phyloP scores from a whole-genome alignment of 2,888 invertebrate species.

The Hylaea fasciaria region DNA sequence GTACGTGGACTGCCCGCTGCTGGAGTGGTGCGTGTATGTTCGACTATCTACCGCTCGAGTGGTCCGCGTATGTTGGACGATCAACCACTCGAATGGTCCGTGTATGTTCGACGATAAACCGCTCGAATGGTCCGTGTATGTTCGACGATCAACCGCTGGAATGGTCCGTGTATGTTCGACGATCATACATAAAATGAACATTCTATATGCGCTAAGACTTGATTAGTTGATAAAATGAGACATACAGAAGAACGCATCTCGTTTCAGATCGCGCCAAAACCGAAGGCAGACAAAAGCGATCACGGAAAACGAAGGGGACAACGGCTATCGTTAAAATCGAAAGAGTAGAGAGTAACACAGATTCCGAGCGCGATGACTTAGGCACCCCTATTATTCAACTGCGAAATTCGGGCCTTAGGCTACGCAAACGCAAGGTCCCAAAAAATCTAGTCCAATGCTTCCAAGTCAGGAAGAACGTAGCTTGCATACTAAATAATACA shows the following conservation, averaged over 20 bases:
- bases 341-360: slow-evolving; percentile 3
- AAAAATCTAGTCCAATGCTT: slow-evolving; percentile 21
- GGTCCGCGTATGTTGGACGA: too few species aligned
- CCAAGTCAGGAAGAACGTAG: slow-evolving; percentile 32
- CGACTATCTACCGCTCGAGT: too few species aligned
- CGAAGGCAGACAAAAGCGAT: slow-evolving; percentile 44
- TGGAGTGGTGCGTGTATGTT: too few species aligned
- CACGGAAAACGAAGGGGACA: slow-evolving; percentile 35
- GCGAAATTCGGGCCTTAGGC: background rate
- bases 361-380: slow-evolving; percentile 6
- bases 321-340: slow-evolving; percentile 7
- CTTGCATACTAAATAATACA: slow-evolving; percentile 31
- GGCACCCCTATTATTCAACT: background rate
- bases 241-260: slow-evolving; percentile 34
- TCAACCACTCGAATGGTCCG: too few species aligned
- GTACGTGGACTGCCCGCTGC: too few species aligned
- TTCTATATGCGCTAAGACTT: background rate
- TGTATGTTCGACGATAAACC: too few species aligned
- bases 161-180: too few species aligned
- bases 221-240: slow-evolving; percentile 12
- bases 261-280: slow-evolving; percentile 33
- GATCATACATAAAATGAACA: too few species aligned
- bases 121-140: too few species aligned
- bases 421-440: background rate
- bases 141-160: too few species aligned